Evolutionary conservation across 2,797 vertebrate genomes (phyloP), one percentile per base, ranked within the genome.

Genomic region (Cynodonichthys magdalenae): DNA sequence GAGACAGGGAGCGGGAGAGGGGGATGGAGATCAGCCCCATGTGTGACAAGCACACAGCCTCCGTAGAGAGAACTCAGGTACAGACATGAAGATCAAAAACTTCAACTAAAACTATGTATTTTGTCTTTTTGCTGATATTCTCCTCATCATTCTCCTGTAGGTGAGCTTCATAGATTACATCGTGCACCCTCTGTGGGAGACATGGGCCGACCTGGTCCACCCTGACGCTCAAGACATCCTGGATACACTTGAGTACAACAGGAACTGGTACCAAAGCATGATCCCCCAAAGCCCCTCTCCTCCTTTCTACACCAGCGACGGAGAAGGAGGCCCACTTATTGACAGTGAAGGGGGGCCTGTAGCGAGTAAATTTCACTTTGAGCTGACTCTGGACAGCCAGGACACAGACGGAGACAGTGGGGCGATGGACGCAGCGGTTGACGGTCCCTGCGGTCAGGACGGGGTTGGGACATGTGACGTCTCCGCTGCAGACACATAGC

Each of bases 221-320:
- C 98, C 97, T 0, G 98, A 99, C 0, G 97, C 98, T 61, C 98
- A 99, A 86, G 97, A 99, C 89, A 98, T 99, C 86, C 92, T 99
- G 81, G 97, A 99, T 83, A 98, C 94, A 0, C 92, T 99, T 74
- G 98, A 99, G 89, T 96, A 98, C 86, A 99, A 99, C 91, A 94
- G 98, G 86, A 99, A 98, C 94, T 99, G 98, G 97, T 99, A 99
- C 91, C 97, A 99, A 90, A 96, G 96, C 89, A 99, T 98, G 96
- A 97, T 99, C 79, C 97, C 96, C 18, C 96, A 97, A 87, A 99
- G 98, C 77, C 98, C 98, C 0, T 99, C 98, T 11, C 97, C 98
- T 59, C 96, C 97, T 0, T 94, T 97, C 82, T 97, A 97, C 2
- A 92, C 94, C 62, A 88, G 90, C 41, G 94, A 92, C 41, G 91